Evolutionary conservation across 2,797 vertebrate species (phyloP), one percentile per base, ranked within the genome.

Genomic region (Sebastes taczanowskii): DNA sequence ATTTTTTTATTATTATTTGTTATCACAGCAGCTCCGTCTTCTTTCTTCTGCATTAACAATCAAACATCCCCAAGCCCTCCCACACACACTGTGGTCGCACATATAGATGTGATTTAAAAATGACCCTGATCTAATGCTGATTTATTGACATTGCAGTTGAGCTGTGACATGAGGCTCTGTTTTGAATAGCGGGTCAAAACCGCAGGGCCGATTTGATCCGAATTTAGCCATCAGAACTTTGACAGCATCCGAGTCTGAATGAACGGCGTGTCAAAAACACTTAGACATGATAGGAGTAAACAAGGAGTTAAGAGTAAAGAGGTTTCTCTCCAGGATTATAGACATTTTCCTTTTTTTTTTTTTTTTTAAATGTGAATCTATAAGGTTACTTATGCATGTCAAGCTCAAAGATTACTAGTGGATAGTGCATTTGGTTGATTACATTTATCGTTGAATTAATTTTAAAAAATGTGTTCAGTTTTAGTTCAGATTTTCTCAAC

Each of bases 221-320:
- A 64, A 68, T 78, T 70, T 22, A 67, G 74, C 22, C 10, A 23
- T 32, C 74, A 38, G n/a, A 53, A 60, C 32, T 81, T 49, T 76
- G 71, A 83, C 77, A 69, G 81, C 22, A 14, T 61, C 67, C 30
- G 4, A 27, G 67, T 71, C 58, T 75, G 81, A 82, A 90, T 76
- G 73, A 92, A 87, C 30, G 38, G 20, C 4, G 10, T 18, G 66
- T 84, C 80, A 89, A 34, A 85, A 79, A 74, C 82, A 82, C 63
- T 86, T 52, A 84, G 27, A 59, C 23, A 0, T 55, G 70, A 82
- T 3, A 7, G 1, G 1, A 66, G 56, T 56, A 64, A 83, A 79
- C 16, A 29, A 5, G 27, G 3, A 29, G 53, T 38, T 46, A 27
- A 46, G 22, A 69, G 0, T 14, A n/a, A 78, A 42, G 18, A 62